Conservation (phyloP, 2,888 invertebrate genomes). For the Eutolmus rufibarbis region DNA sequence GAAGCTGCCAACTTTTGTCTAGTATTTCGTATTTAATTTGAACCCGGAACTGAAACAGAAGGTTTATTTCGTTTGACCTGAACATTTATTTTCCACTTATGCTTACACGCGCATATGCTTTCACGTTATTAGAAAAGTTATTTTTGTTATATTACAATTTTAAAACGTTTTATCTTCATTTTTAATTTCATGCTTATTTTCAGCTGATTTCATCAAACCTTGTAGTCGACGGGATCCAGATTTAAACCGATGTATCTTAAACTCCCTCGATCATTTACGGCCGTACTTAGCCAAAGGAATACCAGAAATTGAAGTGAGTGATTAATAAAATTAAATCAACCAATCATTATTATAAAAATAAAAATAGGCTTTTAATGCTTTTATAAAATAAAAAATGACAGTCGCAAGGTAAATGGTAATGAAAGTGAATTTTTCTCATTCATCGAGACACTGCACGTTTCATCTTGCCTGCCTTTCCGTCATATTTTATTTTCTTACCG, state of each 20-base stretch:
- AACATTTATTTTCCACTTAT: neutral
- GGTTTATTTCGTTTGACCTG: neutral
- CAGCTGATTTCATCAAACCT: slow-evolving; percentile 73
- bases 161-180: neutral
- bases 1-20: neutral
- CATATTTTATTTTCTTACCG: neutral
- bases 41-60: neutral
- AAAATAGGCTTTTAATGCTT: too few species aligned
- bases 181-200: slow-evolving; percentile 44
- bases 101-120: neutral
- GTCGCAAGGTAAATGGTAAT: neutral
- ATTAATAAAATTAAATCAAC: neutral
- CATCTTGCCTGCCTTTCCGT: neutral
- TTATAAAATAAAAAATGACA: neutral
- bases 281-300: slow-evolving; percentile 70
- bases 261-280: slow-evolving; percentile 67
- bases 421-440: neutral
- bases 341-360: neutral
- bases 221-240: slow-evolving; percentile 71
- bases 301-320: slow-evolving; percentile 68
- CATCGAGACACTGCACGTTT: neutral
- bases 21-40: neutral
- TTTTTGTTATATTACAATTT: neutral
- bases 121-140: neutral
- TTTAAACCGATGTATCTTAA: slow-evolving; percentile 67